These are phyloP conservation scores for Solen grandis DNA, from an alignment of 1,140 invertebrate species.

Conservation along the genomic window DNA sequence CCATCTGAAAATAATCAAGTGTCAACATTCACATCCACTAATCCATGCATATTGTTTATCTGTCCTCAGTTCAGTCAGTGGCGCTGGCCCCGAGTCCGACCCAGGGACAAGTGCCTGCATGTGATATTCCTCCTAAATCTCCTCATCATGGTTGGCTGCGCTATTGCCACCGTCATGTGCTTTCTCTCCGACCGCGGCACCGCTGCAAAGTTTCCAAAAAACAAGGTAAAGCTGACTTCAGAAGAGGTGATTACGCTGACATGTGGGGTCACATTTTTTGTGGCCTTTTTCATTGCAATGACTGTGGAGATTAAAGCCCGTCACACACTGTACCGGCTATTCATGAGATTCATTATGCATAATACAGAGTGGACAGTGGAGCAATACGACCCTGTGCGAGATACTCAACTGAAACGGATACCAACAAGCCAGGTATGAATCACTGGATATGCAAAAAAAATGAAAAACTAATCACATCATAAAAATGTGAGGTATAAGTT, in stretches of 20 bases:
- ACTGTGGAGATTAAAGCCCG: slow-evolving; percentile 84
- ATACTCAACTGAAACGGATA: slow-evolving; percentile 52
- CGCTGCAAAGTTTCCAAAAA: slow-evolving; percentile 70
- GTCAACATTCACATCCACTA: too few relatives aligned
- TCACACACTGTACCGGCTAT: slow-evolving; percentile 82
- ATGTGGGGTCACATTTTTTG: slow-evolving; percentile 83
- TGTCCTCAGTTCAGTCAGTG: slow-evolving; percentile 82
- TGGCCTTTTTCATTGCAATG: slow-evolving; percentile 84
- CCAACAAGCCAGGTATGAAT: slow-evolving; percentile 28
- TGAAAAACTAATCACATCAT: too few relatives aligned
- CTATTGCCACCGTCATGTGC: slow-evolving; percentile 82
- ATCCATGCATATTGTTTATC: too few relatives aligned
- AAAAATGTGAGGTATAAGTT: too few relatives aligned
- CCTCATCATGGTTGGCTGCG: slow-evolving; percentile 82
- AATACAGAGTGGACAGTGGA: slow-evolving; percentile 83
- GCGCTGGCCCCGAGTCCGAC: slow-evolving; percentile 81
- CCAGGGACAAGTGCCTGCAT: slow-evolving; percentile 82
- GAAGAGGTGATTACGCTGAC: slow-evolving; percentile 83
- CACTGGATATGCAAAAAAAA: too few relatives aligned
- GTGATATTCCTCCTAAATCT: slow-evolving; percentile 81
- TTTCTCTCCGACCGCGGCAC: slow-evolving; percentile 82
- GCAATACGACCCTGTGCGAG: slow-evolving; percentile 80
- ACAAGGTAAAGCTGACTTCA: slow-evolving; percentile 80
- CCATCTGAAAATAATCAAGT: too few relatives aligned
- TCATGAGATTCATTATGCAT: slow-evolving; percentile 81